Evolutionary conservation across 1,140 invertebrate species (phyloP).

Genomic region (Samia ricini): DNA sequence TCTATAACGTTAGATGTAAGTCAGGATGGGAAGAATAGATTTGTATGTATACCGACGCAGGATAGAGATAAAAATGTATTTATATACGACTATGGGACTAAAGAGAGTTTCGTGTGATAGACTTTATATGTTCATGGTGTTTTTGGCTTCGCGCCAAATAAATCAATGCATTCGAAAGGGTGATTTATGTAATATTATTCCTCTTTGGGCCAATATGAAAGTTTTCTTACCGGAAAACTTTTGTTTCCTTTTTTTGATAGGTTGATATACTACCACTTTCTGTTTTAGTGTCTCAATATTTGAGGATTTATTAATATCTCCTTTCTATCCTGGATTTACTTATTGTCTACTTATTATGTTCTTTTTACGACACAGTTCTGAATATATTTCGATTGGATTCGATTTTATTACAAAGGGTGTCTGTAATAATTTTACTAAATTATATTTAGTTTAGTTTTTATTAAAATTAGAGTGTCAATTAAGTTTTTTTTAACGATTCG

Average conservation of each 20-base stretch:
- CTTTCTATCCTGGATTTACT: too few species aligned
- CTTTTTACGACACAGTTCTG: too few species aligned
- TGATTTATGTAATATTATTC: not conserved
- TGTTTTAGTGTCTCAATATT: not conserved
- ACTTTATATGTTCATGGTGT: constrained; percentile 19
- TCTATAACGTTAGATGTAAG: constrained; percentile 67
- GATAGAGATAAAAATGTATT: constrained; percentile 64
- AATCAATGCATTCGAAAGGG: constrained; percentile 18
- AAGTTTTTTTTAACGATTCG: too few species aligned
- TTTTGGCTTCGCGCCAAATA: constrained; percentile 18
- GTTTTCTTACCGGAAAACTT: not conserved
- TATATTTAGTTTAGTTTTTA: too few species aligned
- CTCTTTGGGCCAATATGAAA: not conserved
- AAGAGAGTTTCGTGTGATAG: constrained; percentile 68
- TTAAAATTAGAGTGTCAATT: too few species aligned
- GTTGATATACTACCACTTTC: not conserved
- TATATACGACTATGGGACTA: constrained; percentile 74
- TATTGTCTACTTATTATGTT: too few species aligned
- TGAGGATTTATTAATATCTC: too few species aligned
- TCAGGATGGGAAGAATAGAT: constrained; percentile 58
- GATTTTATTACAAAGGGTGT: too few species aligned
- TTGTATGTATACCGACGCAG: constrained; percentile 59
- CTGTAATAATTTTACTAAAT: too few species aligned
- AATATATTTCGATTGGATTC: too few species aligned
- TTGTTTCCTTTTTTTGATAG: not conserved